Evolutionary conservation across 2,113 vertebrate species (phyloP).

Genomic region (Prionailurus bengalensis): DNA sequence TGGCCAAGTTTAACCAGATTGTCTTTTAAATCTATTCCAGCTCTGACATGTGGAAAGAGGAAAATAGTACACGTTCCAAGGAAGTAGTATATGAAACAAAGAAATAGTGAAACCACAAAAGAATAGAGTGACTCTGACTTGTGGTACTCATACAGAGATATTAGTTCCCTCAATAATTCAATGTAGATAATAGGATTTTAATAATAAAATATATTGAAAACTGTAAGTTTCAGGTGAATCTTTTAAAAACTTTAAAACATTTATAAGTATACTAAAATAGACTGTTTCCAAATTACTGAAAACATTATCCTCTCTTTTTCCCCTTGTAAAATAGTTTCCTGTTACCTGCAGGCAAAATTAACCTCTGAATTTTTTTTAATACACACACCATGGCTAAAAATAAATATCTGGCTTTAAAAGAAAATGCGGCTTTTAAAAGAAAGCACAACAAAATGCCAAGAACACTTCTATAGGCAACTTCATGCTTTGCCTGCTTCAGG

Average conservation of each 20-base stretch:
- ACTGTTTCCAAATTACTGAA: constrained; percentile 62
- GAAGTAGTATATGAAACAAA: background rate
- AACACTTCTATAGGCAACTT: constrained; percentile 25
- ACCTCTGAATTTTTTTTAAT: constrained; percentile 12
- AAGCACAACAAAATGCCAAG: constrained; percentile 42
- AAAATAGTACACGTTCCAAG: background rate
- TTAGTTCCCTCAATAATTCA: background rate
- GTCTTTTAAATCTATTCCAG: background rate
- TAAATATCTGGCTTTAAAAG: constrained; percentile 47
- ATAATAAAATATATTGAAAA: background rate
- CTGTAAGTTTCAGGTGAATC: background rate
- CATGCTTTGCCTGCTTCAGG: constrained; percentile 62
- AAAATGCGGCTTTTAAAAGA: constrained; percentile 41
- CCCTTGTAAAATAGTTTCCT: constrained; percentile 5
- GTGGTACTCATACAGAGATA: background rate
- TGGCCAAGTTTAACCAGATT: background rate
- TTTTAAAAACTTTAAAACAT: background rate
- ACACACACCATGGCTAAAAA: constrained; percentile 46
- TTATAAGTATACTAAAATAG: background rate
- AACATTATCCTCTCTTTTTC: background rate
- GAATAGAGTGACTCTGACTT: background rate
- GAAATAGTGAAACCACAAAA: background rate
- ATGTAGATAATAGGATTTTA: background rate
- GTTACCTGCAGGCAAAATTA: constrained; percentile 13
- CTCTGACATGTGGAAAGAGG: background rate